Base-by-base conservation (phyloP, 2,888 invertebrate species). In the Ennomos fuscantarius region DNA sequence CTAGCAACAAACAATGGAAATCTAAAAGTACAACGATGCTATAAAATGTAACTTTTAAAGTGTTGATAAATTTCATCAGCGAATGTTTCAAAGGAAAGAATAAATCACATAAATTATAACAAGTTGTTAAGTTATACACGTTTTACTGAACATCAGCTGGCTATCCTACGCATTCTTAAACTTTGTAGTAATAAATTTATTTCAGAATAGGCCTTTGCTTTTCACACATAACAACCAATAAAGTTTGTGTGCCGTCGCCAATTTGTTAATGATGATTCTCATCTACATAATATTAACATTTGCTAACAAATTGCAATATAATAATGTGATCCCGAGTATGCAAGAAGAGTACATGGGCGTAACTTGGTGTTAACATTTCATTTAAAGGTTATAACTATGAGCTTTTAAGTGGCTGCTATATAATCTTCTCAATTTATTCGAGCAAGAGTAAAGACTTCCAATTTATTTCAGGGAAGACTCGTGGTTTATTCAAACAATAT, bases 241-340 rank as follows among this genome's bases (percentile, higher is more conserved):
- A 81, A 79, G 70, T 70, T 71, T 69, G 70, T 65, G 61, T 66
- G 71, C 74, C 72, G 78, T 82, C 40, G 44, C 40, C 86, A 87
- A 89, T 89, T 88, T 87, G 87, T 87, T 86, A 86, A 87, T 87
- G 84, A 85, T 81, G 73, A 63, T 63, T 68, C 68, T 63, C 66
- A 82, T 84, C 76, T 82, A 75, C 78, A 79, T 81, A 78, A 78
- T 79, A 79, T 74, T 72, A 69, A 75, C 78, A 83, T 83, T 79
- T 78, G 72, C 69, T 73, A 72, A 74, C 76, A 76, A 73, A 73
- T 53, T 52, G 62, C 46, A 59, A 64, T 66, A 72, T 63, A 69
- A 69, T 66, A 66, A 56, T 40, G 24, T 24, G 70, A 41, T 40
- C 41, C 45, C 24, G 15, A 43, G 24, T 40, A 35, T 40, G 12